phyloP scores from a whole-genome alignment of 2,888 invertebrate species.

The Drosophila borealis region DNA sequence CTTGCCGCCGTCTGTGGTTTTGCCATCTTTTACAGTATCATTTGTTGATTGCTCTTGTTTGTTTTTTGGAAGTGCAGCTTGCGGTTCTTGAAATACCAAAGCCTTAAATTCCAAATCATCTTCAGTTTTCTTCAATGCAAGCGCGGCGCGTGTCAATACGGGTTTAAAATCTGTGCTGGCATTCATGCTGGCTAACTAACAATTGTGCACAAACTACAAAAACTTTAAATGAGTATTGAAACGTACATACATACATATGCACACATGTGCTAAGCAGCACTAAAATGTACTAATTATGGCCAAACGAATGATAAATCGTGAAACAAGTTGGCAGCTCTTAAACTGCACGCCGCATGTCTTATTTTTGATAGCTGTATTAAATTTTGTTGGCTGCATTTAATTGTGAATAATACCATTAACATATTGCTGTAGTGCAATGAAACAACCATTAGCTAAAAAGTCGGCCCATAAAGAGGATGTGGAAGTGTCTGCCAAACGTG shows the following conservation, averaged over 20 bases:
- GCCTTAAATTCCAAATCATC: slow-evolving; percentile 70
- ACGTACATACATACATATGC: slow-evolving; percentile 85
- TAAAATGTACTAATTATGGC: slow-evolving; percentile 79
- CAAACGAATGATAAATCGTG: slow-evolving; percentile 14
- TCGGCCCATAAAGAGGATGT: neutral
- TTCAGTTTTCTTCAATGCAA: slow-evolving; percentile 67
- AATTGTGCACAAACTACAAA: neutral
- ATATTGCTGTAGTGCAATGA: slow-evolving; percentile 18
- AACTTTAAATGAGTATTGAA: slow-evolving; percentile 1
- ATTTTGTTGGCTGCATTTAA: too few species aligned
- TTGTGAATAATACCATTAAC: too few species aligned
- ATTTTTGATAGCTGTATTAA: slow-evolving; percentile 14
- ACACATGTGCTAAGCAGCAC: slow-evolving; percentile 40
- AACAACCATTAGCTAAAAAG: slow-evolving; percentile 23
- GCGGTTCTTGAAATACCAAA: slow-evolving; percentile 78
- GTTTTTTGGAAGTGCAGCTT: slow-evolving; percentile 15
- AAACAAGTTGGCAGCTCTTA: slow-evolving; percentile 42
- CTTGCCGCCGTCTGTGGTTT: neutral
- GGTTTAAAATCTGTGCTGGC: slow-evolving; percentile 73
- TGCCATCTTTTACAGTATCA: neutral
- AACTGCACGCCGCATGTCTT: slow-evolving; percentile 46
- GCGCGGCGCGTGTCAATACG: slow-evolving; percentile 82
- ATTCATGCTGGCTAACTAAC: slow-evolving; percentile 46
- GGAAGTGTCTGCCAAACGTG: slow-evolving; percentile 21
- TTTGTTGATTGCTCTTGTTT: neutral